Evolutionary conservation across 2,113 vertebrate genomes (phyloP).

Genomic region (Eurypyga helias): DNA sequence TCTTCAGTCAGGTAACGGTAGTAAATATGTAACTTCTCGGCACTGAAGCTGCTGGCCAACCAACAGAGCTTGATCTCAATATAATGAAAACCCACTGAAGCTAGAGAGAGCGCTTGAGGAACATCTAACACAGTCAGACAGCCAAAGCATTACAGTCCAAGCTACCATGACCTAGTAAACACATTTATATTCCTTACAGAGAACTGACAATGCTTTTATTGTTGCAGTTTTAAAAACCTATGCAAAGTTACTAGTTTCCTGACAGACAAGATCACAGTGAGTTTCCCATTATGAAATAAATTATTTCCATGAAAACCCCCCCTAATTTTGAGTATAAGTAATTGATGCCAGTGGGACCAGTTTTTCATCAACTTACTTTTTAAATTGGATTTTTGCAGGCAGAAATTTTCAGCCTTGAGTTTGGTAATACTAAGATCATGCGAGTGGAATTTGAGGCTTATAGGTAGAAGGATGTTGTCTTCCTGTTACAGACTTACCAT

Average conservation of each 20-base stretch:
- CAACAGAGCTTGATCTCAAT: neutral
- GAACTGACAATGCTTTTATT: neutral
- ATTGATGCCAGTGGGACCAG: neutral
- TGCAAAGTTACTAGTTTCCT: neutral
- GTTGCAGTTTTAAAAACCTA: neutral
- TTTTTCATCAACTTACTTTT: neutral
- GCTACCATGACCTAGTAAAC: neutral
- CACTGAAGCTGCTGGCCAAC: neutral
- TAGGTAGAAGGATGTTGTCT: neutral
- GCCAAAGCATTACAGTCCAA: neutral
- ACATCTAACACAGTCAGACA: neutral
- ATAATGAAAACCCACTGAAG: constrained; percentile 30
- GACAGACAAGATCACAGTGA: neutral
- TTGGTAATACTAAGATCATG: neutral
- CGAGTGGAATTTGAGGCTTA: neutral
- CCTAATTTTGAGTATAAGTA: neutral
- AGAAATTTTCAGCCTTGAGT: neutral
- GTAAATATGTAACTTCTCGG: neutral
- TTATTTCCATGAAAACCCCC: neutral
- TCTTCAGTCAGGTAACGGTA: neutral
- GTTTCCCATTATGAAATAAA: neutral
- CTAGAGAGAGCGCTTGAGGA: neutral
- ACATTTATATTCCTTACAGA: neutral
- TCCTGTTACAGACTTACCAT: neutral
- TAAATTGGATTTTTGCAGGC: neutral